phyloP scores from a whole-genome alignment of 2,888 invertebrate species.

The Idaea biselata region DNA sequence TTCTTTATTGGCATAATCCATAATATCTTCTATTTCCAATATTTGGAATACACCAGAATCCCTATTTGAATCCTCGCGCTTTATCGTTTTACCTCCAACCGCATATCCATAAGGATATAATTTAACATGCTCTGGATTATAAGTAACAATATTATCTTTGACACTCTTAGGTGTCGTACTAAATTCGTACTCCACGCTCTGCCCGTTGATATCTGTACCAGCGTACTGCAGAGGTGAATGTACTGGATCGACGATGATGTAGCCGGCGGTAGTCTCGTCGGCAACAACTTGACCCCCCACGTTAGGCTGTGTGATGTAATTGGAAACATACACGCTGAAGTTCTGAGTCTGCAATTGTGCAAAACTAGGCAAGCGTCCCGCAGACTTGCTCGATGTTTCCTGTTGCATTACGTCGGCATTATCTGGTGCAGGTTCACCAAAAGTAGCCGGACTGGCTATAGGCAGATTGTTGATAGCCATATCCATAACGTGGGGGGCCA shows the following conservation, averaged over 20 bases:
- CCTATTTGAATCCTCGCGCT: slow-evolving; percentile 56
- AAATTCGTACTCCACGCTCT: slow-evolving; percentile 64
- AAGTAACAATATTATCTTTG: slow-evolving; percentile 63
- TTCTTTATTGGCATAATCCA: slow-evolving; percentile 78
- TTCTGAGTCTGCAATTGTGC: slow-evolving; percentile 82
- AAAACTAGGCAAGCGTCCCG: slow-evolving; percentile 83
- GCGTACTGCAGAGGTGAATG: slow-evolving; percentile 62
- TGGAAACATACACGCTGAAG: slow-evolving; percentile 81
- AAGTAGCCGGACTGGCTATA: slow-evolving; percentile 89
- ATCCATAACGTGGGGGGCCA: slow-evolving; percentile 92
- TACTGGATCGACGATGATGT: slow-evolving; percentile 70
- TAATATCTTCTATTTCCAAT: slow-evolving; percentile 72
- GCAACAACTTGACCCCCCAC: slow-evolving; percentile 87
- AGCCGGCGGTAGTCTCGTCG: slow-evolving; percentile 77
- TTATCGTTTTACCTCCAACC: slow-evolving; percentile 68
- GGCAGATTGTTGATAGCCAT: slow-evolving; percentile 85
- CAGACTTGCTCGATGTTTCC: slow-evolving; percentile 63
- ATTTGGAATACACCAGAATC: slow-evolving; percentile 64
- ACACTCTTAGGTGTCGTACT: slow-evolving; percentile 58
- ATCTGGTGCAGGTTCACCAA: slow-evolving; percentile 84
- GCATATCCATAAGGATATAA: slow-evolving; percentile 63
- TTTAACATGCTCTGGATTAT: slow-evolving; percentile 59
- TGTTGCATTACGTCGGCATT: slow-evolving; percentile 74
- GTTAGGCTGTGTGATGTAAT: slow-evolving; percentile 83
- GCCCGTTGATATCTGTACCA: slow-evolving; percentile 55